A percentile compares a stretch with the other conserved stretches of the same genome.
Evolutionary conservation across 2,797 vertebrate genomes (phyloP).

Genomic region (Gobio occitaniae): DNA sequence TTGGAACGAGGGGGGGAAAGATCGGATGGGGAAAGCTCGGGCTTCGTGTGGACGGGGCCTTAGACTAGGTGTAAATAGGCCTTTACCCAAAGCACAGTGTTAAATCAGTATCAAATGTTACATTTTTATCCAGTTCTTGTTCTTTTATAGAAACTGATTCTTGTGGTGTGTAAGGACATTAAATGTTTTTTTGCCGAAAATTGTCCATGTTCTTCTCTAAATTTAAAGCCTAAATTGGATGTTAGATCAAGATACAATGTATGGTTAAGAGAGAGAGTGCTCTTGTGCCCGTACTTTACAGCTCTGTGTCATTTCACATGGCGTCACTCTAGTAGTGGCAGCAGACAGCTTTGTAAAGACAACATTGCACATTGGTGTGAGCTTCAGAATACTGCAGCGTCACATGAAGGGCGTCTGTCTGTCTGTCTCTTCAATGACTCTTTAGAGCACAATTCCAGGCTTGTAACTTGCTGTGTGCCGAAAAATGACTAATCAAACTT

Average conservation of each 20-base stretch:
- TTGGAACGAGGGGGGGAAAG: too few species aligned
- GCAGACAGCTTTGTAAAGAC: conserved; percentile 73
- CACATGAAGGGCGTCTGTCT: conserved; percentile 2
- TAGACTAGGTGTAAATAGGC: background rate
- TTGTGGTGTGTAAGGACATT: background rate
- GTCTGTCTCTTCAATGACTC: background rate
- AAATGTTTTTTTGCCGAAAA: background rate
- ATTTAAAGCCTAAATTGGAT: background rate
- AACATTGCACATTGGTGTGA: conserved; percentile 61
- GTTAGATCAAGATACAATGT: background rate
- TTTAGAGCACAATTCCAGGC: background rate
- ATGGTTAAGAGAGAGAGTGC: too few species aligned
- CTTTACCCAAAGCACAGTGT: background rate
- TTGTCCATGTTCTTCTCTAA: background rate
- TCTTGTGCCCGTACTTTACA: background rate
- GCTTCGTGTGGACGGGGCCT: too few species aligned
- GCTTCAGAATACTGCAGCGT: conserved; percentile 12
- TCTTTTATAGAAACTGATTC: background rate
- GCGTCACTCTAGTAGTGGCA: conserved; percentile 68
- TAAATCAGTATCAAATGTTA: background rate
- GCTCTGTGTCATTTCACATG: conserved; percentile 48
- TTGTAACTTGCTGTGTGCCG: background rate
- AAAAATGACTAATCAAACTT: background rate
- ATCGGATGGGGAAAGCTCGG: too few species aligned
- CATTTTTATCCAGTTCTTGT: background rate